These are phyloP conservation scores for Cacatua alba DNA, from an alignment of 2,113 vertebrate genomes.

Conservation along the genomic window DNA sequence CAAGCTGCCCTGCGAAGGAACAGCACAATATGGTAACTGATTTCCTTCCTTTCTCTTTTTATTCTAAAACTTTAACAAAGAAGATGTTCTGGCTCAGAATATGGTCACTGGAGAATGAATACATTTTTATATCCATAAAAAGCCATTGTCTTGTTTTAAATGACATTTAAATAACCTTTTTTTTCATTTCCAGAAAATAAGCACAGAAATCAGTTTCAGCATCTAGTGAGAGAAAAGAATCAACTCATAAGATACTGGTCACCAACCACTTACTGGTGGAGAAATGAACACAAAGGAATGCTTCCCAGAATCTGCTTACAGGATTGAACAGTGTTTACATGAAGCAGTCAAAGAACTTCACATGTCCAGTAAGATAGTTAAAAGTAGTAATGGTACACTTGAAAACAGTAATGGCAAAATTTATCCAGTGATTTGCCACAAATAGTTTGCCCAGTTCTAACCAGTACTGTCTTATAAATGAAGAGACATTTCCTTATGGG, in stretches of 20 bases:
- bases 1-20: neutral
- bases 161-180: neutral
- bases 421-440: neutral
- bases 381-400: neutral
- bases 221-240: neutral
- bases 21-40: fast-evolving
- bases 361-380: neutral
- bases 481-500: neutral
- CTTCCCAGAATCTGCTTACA: neutral
- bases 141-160: neutral
- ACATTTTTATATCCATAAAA: neutral
- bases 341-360: neutral
- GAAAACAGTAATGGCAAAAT: neutral
- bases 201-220: neutral
- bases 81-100: neutral
- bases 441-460: neutral
- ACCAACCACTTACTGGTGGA: neutral
- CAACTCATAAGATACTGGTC: neutral
- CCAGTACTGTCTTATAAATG: neutral
- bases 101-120: neutral
- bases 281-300: neutral
- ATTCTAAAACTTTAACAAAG: neutral
- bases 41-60: neutral
- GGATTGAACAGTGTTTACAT: neutral
- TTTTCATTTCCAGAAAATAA: neutral